Evolutionary conservation across 1,140 invertebrate genomes (phyloP).

Genomic region (Drosophila simulans): DNA sequence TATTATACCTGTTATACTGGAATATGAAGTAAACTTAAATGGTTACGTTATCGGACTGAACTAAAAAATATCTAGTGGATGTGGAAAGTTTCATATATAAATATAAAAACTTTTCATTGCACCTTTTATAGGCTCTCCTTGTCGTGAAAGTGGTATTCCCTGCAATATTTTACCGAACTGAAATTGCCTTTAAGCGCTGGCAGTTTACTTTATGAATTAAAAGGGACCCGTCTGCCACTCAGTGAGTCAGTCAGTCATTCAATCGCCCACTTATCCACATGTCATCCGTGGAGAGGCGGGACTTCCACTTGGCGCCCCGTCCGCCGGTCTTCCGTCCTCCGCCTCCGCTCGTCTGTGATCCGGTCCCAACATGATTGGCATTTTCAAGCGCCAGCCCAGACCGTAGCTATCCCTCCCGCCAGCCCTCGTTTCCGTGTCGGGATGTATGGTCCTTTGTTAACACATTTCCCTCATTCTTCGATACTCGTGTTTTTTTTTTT

Average conservation of each 20-base stretch:
- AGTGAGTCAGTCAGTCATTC: conserved; percentile 35
- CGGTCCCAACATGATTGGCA: conserved; percentile 69
- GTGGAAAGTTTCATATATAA: too few species aligned
- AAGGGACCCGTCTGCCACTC: conserved; percentile 16
- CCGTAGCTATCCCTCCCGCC: conserved; percentile 20
- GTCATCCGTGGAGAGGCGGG: conserved; percentile 31
- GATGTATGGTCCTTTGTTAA: conserved; percentile 46
- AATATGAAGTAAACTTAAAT: too few species aligned
- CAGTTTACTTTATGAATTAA: conserved; percentile 30
- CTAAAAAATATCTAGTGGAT: too few species aligned
- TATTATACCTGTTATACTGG: too few species aligned
- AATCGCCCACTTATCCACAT: conserved; percentile 51
- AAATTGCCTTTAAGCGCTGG: conserved; percentile 12
- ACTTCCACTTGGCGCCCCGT: conserved; percentile 19
- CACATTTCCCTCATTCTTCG: conserved; percentile 38
- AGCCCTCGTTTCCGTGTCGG: conserved; percentile 10
- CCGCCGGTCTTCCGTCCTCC: background rate
- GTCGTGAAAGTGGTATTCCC: background rate
- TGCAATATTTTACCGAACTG: background rate
- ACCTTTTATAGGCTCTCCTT: background rate
- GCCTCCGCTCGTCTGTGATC: conserved; percentile 10
- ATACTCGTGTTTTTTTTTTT: conserved; percentile 30
- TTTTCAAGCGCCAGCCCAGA: conserved; percentile 53
- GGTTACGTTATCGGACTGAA: too few species aligned
- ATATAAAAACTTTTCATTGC: too few species aligned